phyloP scores from a whole-genome alignment of 1,140 invertebrate genomes.

The Drosophila pectinifera region DNA sequence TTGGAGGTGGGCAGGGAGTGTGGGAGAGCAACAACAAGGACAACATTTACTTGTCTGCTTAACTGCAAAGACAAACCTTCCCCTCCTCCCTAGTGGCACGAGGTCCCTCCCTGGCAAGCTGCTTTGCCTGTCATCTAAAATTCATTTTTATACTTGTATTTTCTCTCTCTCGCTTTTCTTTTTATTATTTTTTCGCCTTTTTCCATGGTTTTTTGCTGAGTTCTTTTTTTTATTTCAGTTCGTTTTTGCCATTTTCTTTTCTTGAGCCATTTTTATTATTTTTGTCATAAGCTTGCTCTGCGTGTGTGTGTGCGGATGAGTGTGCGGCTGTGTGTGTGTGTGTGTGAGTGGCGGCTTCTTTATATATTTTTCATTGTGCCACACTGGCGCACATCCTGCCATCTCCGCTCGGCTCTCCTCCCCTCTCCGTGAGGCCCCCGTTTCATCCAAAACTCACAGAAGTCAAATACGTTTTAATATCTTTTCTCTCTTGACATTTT shows the following conservation, averaged over 20 bases:
- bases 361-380: conserved; percentile 83
- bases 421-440: background rate
- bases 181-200: conserved; percentile 30
- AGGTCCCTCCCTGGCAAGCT: conserved; percentile 31
- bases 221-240: conserved; percentile 52
- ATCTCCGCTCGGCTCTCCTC: background rate
- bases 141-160: conserved; percentile 83
- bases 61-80: conserved; percentile 80
- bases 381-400: conserved; percentile 74
- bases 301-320: conserved; percentile 19
- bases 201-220: conserved; percentile 49
- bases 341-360: conserved; percentile 70
- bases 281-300: conserved; percentile 71
- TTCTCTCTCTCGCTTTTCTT: conserved; percentile 43
- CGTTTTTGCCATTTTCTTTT: conserved; percentile 71
- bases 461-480: conserved; percentile 84
- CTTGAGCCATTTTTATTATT: conserved; percentile 83
- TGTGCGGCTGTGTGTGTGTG: conserved; percentile 47
- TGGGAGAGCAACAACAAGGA: conserved; percentile 72
- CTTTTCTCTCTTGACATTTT: conserved; percentile 83
- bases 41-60: conserved; percentile 82
- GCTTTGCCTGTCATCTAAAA: conserved; percentile 83
- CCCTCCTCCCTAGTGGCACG: background rate
- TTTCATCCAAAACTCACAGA: conserved; percentile 74
- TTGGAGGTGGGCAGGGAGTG: background rate